Evolutionary conservation across 2,888 invertebrate genomes (phyloP), one percentile per base, ranked within the genome.

Genomic region (Drosophila borealis): DNA sequence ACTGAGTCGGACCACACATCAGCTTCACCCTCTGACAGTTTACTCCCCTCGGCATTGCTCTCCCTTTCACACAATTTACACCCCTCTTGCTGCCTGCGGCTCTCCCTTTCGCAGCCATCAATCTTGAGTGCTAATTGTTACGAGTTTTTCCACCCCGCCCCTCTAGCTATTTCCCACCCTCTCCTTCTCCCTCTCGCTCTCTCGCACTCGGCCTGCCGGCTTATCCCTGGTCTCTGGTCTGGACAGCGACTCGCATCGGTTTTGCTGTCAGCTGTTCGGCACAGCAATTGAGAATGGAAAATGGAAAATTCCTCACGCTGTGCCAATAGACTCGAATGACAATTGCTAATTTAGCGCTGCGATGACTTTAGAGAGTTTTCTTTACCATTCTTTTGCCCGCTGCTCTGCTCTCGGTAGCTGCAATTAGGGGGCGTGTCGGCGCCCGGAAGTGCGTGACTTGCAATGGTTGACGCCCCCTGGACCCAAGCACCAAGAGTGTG

Each of bases 71-170:
- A 17, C 66, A 59, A 59, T 48, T 55, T 19, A 29, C 46, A 60
- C 44, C 55, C 57, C 48, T 42, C 37, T 25, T 21, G 19, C 14
- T n/a, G 34, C 33, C 41, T 13, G 29, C 6, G 11, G 29, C 41
- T 44, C 57, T 57, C 55, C 45, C 60, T 56, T 57, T 41, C 56
- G 21, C 46, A 50, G 74, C 70, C 87, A 81, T 88, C 87, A 79
- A 87, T 85, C 81, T 80, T 76, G 80, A 78, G 82, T 74, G 85
- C 85, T 88, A 88, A 88, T 88, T 89, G 89, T 80, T 89, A 78
- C 78, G 81, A 81, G 56, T 85, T 80, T 73, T 42, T 41, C 49
- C 66, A 62, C 64, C 55, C 61, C 63, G 37, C 10, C 42, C 25
- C 29, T 29, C 29, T 29, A 29, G 29, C 29, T 2, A 29, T 29